A percentile compares a stretch with the other conserved stretches of the same genome.
These are phyloP conservation scores for Botrylloides violaceus DNA, from an alignment of 23 tunicate species.

Conservation along the genomic window DNA sequence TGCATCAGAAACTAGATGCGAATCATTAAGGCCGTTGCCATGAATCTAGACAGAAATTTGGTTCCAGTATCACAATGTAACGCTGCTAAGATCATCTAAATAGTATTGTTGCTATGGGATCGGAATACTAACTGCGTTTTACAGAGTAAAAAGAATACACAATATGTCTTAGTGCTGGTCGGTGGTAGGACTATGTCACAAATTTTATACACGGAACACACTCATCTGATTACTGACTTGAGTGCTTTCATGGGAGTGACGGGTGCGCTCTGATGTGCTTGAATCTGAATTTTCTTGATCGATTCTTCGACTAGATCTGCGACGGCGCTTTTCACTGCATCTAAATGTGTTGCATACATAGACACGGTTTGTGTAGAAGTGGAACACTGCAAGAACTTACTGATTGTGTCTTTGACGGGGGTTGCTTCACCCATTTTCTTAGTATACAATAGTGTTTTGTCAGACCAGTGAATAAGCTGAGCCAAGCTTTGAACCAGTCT, in stretches of 20 bases:
- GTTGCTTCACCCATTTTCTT: constrained; percentile 11
- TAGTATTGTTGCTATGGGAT: too few relatives aligned
- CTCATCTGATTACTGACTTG: constrained; percentile 12
- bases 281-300: constrained; percentile 42
- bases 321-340: constrained; percentile 62
- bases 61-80: too few relatives aligned
- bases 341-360: constrained; percentile 4
- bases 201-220: too few relatives aligned
- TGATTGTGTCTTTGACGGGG: constrained; percentile 13
- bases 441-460: constrained; percentile 36
- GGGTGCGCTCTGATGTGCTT: constrained; percentile 42
- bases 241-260: constrained; percentile 31
- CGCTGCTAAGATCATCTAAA: too few relatives aligned
- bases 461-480: constrained; percentile 74
- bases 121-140: too few relatives aligned
- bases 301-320: constrained; percentile 68
- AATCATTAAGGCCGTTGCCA: too few relatives aligned
- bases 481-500: constrained; percentile 65
- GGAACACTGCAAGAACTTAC: constrained; percentile 11
- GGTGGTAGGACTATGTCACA: too few relatives aligned
- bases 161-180: too few relatives aligned
- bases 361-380: not conserved
- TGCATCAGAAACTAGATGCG: too few relatives aligned
- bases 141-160: too few relatives aligned
- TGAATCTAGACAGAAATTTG: too few relatives aligned